Percentiles rank a stretch among this genome's conserved stretches.
Evolutionary conservation across 2,113 vertebrate genomes (phyloP).

Genomic region (Pan troglodytes): NHGRI_mPanTro3-v2.1_pri NC_072401.2:166496001-166496500

Average conservation of each 20-base stretch:
- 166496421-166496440: conserved; percentile 50
- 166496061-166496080: neutral
- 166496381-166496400: conserved; percentile 55
- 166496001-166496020: too few species aligned
- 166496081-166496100: neutral
- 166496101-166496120: neutral
- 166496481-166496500: neutral
- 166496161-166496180: neutral
- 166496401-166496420: neutral
- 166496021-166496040: too few species aligned
- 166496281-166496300: conserved; percentile 46
- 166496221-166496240: neutral
- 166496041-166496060: too few species aligned
- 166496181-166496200: neutral
- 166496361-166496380: conserved; percentile 55
- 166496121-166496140: neutral
- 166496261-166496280: neutral
- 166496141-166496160: neutral
- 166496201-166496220: neutral
- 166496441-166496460: neutral
- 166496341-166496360: neutral
- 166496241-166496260: neutral
- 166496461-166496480: neutral
- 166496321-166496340: conserved; percentile 25
- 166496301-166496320: conserved; percentile 45